phyloP scores from a whole-genome alignment of 2,888 invertebrate genomes.

The Torymus aiolomorphi region DNA sequence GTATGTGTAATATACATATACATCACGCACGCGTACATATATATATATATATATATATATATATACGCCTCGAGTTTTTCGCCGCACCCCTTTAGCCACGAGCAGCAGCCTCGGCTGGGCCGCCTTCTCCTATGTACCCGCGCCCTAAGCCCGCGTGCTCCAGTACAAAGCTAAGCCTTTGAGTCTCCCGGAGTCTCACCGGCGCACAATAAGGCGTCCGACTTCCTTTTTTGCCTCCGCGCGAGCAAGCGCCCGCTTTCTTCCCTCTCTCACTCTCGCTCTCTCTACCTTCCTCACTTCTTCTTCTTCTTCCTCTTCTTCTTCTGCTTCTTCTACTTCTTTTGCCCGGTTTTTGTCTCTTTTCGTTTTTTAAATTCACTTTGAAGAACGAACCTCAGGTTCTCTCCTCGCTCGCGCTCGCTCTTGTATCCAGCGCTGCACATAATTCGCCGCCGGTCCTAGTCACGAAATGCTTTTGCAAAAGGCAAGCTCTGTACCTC shows the following conservation, averaged over 20 bases:
- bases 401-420: conserved; percentile 10
- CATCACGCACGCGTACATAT: too few species aligned
- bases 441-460: conserved; percentile 42
- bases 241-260: conserved; percentile 22
- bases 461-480: conserved; percentile 21
- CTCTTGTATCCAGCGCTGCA: conserved; percentile 17
- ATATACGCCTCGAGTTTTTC: conserved; percentile 42
- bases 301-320: conserved; percentile 42
- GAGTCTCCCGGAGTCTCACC: conserved; percentile 72
- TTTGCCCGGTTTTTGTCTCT: conserved; percentile 56
- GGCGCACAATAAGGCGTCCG: conserved; percentile 74
- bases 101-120: conserved; percentile 32
- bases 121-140: conserved; percentile 43
- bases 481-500: neutral
- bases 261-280: conserved; percentile 15
- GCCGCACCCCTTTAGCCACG: conserved; percentile 59
- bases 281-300: conserved; percentile 11
- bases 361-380: conserved; percentile 67
- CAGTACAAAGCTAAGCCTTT: conserved; percentile 74
- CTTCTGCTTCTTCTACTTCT: conserved; percentile 58
- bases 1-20: conserved; percentile 6
- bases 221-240: conserved; percentile 67
- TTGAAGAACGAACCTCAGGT: conserved; percentile 48
- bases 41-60: too few species aligned
- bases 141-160: conserved; percentile 47